Evolutionary conservation across 1,140 invertebrate genomes (phyloP).

Genomic region (Drosophila saltans): DNA sequence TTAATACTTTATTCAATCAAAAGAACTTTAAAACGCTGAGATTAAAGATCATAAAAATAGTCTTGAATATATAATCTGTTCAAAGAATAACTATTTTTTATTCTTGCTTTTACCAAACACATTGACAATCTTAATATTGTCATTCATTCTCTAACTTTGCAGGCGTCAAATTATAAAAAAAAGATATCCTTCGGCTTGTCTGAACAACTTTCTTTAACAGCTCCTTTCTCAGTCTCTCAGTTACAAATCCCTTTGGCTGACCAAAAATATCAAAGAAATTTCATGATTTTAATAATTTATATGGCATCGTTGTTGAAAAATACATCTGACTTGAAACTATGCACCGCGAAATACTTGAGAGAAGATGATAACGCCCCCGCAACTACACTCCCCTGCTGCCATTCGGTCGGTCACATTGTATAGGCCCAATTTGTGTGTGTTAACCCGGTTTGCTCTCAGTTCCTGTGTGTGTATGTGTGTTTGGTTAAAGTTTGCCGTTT

Average conservation of each 20-base stretch:
- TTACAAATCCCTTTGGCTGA: constrained; percentile 37
- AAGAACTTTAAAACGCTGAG: no score
- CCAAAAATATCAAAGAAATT: constrained; percentile 55
- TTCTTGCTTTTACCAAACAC: background rate
- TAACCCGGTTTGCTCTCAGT: background rate
- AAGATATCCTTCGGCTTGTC: constrained; percentile 25
- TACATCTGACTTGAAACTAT: constrained; percentile 38
- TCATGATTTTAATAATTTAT: constrained; percentile 67
- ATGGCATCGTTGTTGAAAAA: constrained; percentile 34
- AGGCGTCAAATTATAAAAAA: background rate
- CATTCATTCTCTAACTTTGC: background rate
- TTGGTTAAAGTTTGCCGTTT: constrained; percentile 63
- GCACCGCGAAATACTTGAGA: constrained; percentile 25
- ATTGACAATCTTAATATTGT: background rate
- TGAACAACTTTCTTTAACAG: constrained; percentile 52
- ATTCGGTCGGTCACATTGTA: background rate
- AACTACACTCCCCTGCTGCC: constrained; percentile 9
- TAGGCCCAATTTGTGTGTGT: background rate
- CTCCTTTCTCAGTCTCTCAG: constrained; percentile 24
- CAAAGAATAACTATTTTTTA: no score
- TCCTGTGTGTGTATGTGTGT: constrained; percentile 47
- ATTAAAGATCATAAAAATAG: no score
- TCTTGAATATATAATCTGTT: background rate
- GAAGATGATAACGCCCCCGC: constrained; percentile 29
- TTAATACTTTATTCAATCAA: no score